Base-by-base conservation (phyloP, 2,113 vertebrate species). In the Pelusios castaneus region DNA sequence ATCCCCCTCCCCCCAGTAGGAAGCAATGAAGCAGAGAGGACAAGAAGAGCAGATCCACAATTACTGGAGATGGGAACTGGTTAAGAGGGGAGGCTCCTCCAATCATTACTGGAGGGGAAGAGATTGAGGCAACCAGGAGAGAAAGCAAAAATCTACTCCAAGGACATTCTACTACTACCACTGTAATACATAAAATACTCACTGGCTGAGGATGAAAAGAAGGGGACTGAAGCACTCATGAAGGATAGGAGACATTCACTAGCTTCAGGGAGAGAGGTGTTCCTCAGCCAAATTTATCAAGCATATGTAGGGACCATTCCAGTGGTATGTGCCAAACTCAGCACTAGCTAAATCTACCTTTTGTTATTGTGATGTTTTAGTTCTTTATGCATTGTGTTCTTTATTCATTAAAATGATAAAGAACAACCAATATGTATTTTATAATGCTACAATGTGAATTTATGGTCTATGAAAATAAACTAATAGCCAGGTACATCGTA, bases 221-320 rank as follows among this genome's bases (percentile, higher is more conserved):
- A 75, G 51, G 67, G 93, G 93, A 88, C 84, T 89, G 85, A 92
- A 95, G 90, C 91, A 96, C 82, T 89, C 80, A 96, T 88, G 88
- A 91, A 94, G 94, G 94, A 94, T 92, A 93, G 91, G 85, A 93
- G 67, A 84, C 63, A 10, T 24, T 94, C 97, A 94, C 96, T 95
- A 96, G 1, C 85, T 85, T 89, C 70, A 89, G 38, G 6, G 22
- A 41, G 10, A 75, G 21, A 43, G 70, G 41, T 43, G 67, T 85
- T 75, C 92, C 24, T 54, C 31, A 80, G 92, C 92, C 92, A 96
- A 90, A 83, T 94, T 94, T 95, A 56, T 87, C 96, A 95, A 90
- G 82, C 83, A 38, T 73, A 79, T 14, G 12, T 45, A 12, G 6
- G 41, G 41, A 43, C 73, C 73, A 76, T 10, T 6, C 47, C 47